A percentile compares a stretch with the other conserved stretches of the same genome.
Evolutionary conservation across 2,888 invertebrate genomes (phyloP).

Genomic region (Drosophila buzzatii): DNA sequence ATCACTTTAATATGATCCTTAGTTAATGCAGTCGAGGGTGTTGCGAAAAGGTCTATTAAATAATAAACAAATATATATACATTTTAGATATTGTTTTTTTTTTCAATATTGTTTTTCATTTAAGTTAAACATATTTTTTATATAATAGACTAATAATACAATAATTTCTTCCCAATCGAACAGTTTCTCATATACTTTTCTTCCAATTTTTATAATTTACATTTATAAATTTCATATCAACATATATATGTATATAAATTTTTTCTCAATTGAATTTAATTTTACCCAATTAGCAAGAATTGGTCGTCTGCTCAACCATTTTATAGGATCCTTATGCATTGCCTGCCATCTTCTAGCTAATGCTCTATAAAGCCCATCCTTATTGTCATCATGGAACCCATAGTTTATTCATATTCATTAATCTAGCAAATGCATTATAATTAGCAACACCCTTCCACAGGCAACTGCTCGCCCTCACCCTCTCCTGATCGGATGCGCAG

Average conservation of each 20-base stretch:
- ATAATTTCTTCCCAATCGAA: background rate
- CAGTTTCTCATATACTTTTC: background rate
- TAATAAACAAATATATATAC: background rate
- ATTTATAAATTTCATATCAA: too few relatives aligned
- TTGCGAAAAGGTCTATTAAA: background rate
- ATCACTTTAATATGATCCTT: too few relatives aligned
- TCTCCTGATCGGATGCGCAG: constrained; percentile 41
- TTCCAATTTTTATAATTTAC: background rate
- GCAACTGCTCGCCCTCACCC: constrained; percentile 15
- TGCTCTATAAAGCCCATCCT: constrained; percentile 22
- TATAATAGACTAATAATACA: background rate
- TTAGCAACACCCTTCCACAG: constrained; percentile 66
- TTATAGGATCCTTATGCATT: constrained; percentile 1
- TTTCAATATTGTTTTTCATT: too few relatives aligned
- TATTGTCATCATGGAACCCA: constrained; percentile 10
- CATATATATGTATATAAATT: background rate
- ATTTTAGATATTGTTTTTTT: too few relatives aligned
- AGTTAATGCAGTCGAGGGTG: too few relatives aligned
- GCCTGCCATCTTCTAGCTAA: constrained; percentile 13
- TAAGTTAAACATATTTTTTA: background rate
- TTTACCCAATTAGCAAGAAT: background rate
- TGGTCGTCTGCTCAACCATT: constrained; percentile 8
- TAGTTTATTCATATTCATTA: constrained; percentile 51
- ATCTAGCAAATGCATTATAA: constrained; percentile 70
- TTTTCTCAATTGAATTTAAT: background rate